phyloP scores from a whole-genome alignment of 1,140 invertebrate species.

The Orchesella cincta region DNA sequence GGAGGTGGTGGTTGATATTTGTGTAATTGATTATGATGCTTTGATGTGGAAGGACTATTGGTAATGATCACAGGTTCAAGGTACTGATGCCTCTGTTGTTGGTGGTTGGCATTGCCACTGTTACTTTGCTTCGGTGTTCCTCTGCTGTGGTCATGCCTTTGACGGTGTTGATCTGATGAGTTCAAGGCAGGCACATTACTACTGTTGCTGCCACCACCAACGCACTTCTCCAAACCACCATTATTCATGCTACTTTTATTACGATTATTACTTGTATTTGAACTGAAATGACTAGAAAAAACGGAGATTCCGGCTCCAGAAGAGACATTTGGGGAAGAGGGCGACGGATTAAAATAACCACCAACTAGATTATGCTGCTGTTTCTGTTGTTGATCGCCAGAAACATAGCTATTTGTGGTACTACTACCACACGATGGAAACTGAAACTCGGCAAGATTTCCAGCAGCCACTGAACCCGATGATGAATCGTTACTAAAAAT shows the following conservation, averaged over 20 bases:
- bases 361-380: neutral
- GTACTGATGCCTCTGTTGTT: conserved; percentile 40
- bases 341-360: neutral
- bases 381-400: too few relatives aligned
- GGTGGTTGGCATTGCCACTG: neutral
- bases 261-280: too few relatives aligned
- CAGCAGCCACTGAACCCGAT: too few relatives aligned
- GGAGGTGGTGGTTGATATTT: conserved; percentile 6
- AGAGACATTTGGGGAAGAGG: neutral
- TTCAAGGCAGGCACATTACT: too few relatives aligned
- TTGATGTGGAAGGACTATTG: conserved; percentile 21
- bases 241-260: too few relatives aligned
- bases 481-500: neutral
- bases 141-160: conserved; percentile 8
- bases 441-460: too few relatives aligned
- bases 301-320: neutral
- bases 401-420: too few relatives aligned
- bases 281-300: neutral
- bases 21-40: conserved; percentile 17
- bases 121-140: conserved; percentile 1
- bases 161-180: neutral
- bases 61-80: conserved; percentile 50
- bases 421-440: too few relatives aligned
- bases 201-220: too few relatives aligned
- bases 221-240: too few relatives aligned